Evolutionary conservation across 2,797 vertebrate genomes (phyloP), one percentile per base, ranked within the genome.

Genomic region (Ptychadena robeensis): DNA sequence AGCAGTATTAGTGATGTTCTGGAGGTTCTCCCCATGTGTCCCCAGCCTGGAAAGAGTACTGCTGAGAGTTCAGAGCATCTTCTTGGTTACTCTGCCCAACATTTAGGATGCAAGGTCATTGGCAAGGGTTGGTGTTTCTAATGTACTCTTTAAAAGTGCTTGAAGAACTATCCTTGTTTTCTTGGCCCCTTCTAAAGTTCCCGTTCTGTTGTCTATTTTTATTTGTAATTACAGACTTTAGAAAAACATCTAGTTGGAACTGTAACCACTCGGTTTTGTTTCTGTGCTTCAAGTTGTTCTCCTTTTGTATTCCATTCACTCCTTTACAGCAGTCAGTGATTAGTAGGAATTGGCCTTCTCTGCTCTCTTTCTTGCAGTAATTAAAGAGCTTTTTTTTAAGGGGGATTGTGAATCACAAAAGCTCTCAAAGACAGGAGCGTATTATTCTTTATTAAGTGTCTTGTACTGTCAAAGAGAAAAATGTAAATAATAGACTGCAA

Each of bases 311-410:
- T 85, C 86, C 44, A 31, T 80, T 87, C 81, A 76, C 32, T 44
- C 3, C 79, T 63, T 78, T 87, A 32, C 38, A 61, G 2, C 76
- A 85, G 71, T 76, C 78, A 79, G 48, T 79, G 82, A 38, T 87
- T 64, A 64, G 0, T 0, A 79, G 82, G 82, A 79, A 15, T 18
- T 68, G 63, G 59, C 40, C 69, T 28, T 72, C 66, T 70, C 65
- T 14, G 12, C 34, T 69, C 73, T 84, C 32, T 89, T 87, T 80
- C 86, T 86, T 87, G 48, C 82, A 85, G 86, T 87, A 84, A 84
- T 84, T 63, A 80, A 79, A 75, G 80, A 86, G 88, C 69, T 88
- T 35, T 0, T 74, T 28, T 79, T 65, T 82, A 84, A 72, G 28
- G 65, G 87, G 77, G 48, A 81, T 82, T 79, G 77, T 37, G 69